Evolutionary conservation across 2,797 vertebrate genomes (phyloP), one percentile per base, ranked within the genome.

Genomic region (Heteromormyrus szaboi): DNA sequence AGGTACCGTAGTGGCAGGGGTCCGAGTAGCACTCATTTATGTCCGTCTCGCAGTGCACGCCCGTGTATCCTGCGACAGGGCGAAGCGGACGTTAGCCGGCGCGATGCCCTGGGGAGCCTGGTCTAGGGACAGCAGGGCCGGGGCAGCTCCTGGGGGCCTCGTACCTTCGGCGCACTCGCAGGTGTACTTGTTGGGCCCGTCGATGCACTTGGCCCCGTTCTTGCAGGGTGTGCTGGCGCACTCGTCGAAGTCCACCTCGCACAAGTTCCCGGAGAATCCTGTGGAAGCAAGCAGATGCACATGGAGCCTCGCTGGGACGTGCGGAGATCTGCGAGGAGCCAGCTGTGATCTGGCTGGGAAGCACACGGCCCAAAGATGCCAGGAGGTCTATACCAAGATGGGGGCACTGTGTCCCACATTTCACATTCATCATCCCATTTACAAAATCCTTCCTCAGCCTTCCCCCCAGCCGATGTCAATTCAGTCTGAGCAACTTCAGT

Each of bases 151-250:
- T 0, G 9, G 29, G 68, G 37, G 68, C 2, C 0, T 76, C 29
- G 9, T 96, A 99, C 98, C 98, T 96, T 99, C 98, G 0, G 98
- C 95, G 92, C 98, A 99, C 93, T 97, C 96, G 91, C 98, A 99
- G 90, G 94, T 97, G 93, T 99, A 99, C 91, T 96, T 96, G 93
- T 98, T 99, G 89, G 98, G 97, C 2, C 98, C 98, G 0, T 99
- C 98, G 50, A 97, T 93, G 62, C 98, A 99, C 90, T 96, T 98
- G 93, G 98, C 98, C 0, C 98, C 98, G 0, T 99, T 99, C 94
- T 96, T 96, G 94, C 98, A 99, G 1, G 98, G 98, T 0, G 98
- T 99, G 94, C 98, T 99, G 88, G 98, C 97, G 0, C 98, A 99
- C 93, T 99, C 98, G 0, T 99, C 98, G 0, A 98, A 95, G 89